Conservation (phyloP, 1,140 invertebrate genomes). For the Euura saliciscinereae region DNA sequence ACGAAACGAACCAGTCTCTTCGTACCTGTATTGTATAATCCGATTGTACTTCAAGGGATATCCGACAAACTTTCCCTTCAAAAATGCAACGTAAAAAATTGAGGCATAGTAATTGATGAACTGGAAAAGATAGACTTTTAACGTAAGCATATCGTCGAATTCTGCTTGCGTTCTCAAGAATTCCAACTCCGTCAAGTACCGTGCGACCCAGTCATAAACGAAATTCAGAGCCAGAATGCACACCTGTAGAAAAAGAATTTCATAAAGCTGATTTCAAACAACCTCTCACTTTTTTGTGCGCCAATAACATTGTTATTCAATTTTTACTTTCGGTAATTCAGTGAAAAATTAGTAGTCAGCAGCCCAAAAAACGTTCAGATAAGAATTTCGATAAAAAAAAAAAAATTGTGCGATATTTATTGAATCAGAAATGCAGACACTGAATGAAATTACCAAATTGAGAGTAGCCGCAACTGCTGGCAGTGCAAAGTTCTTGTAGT, state of each 20-base stretch:
- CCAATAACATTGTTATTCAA: neutral
- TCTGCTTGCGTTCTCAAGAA: slow-evolving; percentile 84
- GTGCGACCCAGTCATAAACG: slow-evolving; percentile 59
- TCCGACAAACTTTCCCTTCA: slow-evolving; percentile 82
- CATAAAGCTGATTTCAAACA: too few relatives aligned
- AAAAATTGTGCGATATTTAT: too few relatives aligned
- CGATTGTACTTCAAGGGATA: slow-evolving; percentile 78
- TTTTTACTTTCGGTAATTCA: neutral
- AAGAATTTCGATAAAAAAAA: too few relatives aligned
- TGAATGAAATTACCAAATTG: slow-evolving; percentile 67
- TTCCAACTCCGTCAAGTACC: slow-evolving; percentile 75
- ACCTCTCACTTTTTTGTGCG: too few relatives aligned
- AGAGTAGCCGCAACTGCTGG: slow-evolving; percentile 72
- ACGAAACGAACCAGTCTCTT: slow-evolving; percentile 40
- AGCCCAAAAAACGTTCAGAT: too few relatives aligned
- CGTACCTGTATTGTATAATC: slow-evolving; percentile 72
- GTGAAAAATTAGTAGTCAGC: too few relatives aligned
- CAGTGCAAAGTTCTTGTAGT: slow-evolving; percentile 70
- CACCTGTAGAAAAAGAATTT: slow-evolving; percentile 21
- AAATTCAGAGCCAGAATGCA: slow-evolving; percentile 62
- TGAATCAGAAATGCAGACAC: too few relatives aligned
- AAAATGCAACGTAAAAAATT: slow-evolving; percentile 86
- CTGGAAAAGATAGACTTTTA: slow-evolving; percentile 88
- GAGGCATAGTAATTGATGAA: slow-evolving; percentile 89
- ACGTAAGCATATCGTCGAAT: slow-evolving; percentile 82